A percentile compares a stretch with the other conserved stretches of the same genome.
Evolutionary conservation across 1,140 invertebrate genomes (phyloP).

Genomic region (Bombus affinis): DNA sequence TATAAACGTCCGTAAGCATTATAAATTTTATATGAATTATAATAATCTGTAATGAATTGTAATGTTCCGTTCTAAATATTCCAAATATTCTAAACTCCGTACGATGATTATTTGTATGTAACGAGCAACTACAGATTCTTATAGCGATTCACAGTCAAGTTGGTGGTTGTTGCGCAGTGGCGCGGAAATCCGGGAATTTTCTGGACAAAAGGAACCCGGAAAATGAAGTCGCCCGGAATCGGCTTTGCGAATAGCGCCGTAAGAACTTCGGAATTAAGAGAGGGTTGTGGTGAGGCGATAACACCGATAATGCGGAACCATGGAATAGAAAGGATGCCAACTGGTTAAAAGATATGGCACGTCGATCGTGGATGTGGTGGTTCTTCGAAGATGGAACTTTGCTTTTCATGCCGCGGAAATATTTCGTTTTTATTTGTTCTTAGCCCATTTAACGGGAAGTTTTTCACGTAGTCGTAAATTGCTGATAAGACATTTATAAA

Average conservation of each 20-base stretch:
- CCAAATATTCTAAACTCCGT: too few relatives aligned
- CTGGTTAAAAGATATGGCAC: slow-evolving; percentile 21
- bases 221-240: slow-evolving; percentile 31
- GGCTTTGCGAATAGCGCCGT: not conserved
- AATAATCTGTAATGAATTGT: too few relatives aligned
- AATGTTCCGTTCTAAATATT: too few relatives aligned
- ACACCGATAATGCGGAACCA: slow-evolving; percentile 4
- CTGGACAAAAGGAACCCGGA: slow-evolving; percentile 33
- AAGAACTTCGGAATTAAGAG: slow-evolving; percentile 43
- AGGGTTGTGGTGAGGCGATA: slow-evolving; percentile 9
- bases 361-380: not conserved
- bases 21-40: too few relatives aligned
- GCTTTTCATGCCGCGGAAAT: not conserved
- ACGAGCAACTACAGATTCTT: not conserved
- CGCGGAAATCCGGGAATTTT: slow-evolving; percentile 37
- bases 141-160: not conserved
- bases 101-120: not conserved
- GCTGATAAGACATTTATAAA: not conserved
- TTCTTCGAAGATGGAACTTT: not conserved
- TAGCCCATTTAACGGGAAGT: not conserved
- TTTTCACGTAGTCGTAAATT: not conserved
- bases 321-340: not conserved
- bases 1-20: too few relatives aligned
- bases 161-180: not conserved
- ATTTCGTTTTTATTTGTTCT: not conserved